Conservation (phyloP, 2,113 vertebrate genomes). For the Anas platyrhynchos region DNA sequence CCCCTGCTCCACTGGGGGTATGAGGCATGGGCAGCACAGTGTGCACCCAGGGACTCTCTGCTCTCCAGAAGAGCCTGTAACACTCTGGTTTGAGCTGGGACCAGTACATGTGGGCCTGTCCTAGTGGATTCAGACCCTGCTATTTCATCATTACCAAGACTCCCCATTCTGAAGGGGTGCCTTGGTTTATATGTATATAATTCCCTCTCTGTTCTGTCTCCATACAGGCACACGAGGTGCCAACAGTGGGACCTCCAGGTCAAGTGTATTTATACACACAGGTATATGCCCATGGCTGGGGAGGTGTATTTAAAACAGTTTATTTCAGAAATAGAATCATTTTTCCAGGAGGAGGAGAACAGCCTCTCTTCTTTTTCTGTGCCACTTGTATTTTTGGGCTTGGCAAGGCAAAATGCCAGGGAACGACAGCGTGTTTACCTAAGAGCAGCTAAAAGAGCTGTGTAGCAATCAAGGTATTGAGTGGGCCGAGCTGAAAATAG, state of each 20-base stretch:
- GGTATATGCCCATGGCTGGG: background rate
- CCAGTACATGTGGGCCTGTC: background rate
- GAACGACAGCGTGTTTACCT: conserved; percentile 60
- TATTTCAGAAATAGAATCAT: conserved; percentile 44
- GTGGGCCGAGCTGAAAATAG: conserved; percentile 68
- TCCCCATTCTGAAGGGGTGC: background rate
- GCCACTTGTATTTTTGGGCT: conserved; percentile 59
- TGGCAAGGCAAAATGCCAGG: conserved; percentile 39
- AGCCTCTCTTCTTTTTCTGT: conserved; percentile 47
- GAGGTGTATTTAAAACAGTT: conserved; percentile 33
- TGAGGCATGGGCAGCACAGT: background rate
- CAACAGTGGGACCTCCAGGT: background rate
- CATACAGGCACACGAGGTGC: background rate
- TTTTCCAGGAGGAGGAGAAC: conserved; percentile 49
- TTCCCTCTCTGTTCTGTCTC: background rate
- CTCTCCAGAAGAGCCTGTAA: background rate
- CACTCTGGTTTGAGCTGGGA: background rate
- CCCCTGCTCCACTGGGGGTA: background rate
- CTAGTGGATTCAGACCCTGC: background rate
- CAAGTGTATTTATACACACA: background rate
- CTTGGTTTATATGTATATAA: background rate
- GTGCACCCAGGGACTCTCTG: background rate
- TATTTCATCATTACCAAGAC: background rate
- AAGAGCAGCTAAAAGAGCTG: conserved; percentile 64
- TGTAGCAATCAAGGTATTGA: conserved; percentile 68